Base-by-base conservation (phyloP, 1,140 invertebrate genomes). In the Leptoteleia sp. region DNA sequence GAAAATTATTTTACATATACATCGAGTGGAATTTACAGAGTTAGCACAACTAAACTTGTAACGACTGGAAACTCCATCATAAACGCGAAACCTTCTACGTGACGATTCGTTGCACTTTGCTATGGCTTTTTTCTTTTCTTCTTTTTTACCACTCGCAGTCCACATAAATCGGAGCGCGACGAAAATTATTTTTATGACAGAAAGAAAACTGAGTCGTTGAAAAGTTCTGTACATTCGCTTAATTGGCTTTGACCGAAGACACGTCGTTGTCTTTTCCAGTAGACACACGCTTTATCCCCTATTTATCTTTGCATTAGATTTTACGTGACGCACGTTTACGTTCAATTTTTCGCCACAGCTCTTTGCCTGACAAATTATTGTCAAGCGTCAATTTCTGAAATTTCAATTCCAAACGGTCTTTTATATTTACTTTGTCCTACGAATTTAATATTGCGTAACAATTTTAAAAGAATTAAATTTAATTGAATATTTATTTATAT, bases 21-120 rank as follows among this genome's bases (percentile, higher is more conserved):
- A n/a, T n/a, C n/a, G n/a, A n/a, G n/a, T n/a, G n/a, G n/a, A n/a
- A n/a, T n/a, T n/a, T n/a, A n/a, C n/a, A n/a, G n/a, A n/a, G n/a
- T n/a, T n/a, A n/a, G n/a, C n/a, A n/a, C n/a, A n/a, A n/a, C n/a
- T n/a, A n/a, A n/a, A n/a, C n/a, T n/a, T n/a, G n/a, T n/a, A n/a
- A n/a, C n/a, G n/a, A n/a, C n/a, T n/a, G n/a, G n/a, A n/a, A n/a
- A n/a, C n/a, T n/a, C n/a, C n/a, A n/a, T n/a, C n/a, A n/a, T n/a
- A 25, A 25, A 3, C 22, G 22, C 22, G 22, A 25, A 3, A 25
- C 3, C 22, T 25, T 3, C 22, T 25, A 25, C 22, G 22, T 71
- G 71, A 72, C 71, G 61, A 72, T 80, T 40, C 61, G 67, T 72
- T 72, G 55, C 59, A 62, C 72, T 68, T 72, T 35, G 64, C 72